Evolutionary conservation across 2,888 invertebrate genomes (phyloP).

Genomic region (Drosophila meridionalis): DNA sequence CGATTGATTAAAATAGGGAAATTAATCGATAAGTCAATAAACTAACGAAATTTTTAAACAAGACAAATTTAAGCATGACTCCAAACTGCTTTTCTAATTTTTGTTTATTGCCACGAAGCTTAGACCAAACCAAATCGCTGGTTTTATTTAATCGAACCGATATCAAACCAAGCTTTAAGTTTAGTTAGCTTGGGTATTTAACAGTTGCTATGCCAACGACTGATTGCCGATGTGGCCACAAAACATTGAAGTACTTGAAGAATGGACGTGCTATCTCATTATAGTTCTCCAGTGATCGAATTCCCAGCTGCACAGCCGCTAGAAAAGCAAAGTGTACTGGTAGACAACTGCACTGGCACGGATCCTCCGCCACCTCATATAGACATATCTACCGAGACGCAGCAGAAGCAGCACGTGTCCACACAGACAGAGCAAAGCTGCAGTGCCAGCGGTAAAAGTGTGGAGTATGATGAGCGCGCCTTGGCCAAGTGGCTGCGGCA

Average conservation of each 20-base stretch:
- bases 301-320: slow-evolving; percentile 85
- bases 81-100: neutral
- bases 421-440: slow-evolving; percentile 84
- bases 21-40: neutral
- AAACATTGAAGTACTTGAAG: neutral
- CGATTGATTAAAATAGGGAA: neutral
- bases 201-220: slow-evolving; percentile 42
- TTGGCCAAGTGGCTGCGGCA: slow-evolving; percentile 85
- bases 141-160: neutral
- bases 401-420: slow-evolving; percentile 59
- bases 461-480: slow-evolving; percentile 84
- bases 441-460: slow-evolving; percentile 7
- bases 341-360: slow-evolving; percentile 79
- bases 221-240: slow-evolving; percentile 16
- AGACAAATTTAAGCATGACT: neutral
- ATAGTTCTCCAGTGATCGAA: slow-evolving; percentile 85
- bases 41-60: neutral
- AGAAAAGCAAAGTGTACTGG: slow-evolving; percentile 82
- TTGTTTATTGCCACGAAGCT: neutral
- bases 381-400: slow-evolving; percentile 70
- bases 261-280: slow-evolving; percentile 85
- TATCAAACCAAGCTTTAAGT: neutral
- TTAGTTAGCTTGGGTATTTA: neutral
- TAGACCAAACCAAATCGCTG: neutral
- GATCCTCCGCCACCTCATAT: slow-evolving; percentile 68